Percentiles rank a stretch among this genome's conserved stretches.
These are phyloP conservation scores for Myiotriccus ornatus DNA, from an alignment of 2,797 vertebrate genomes.

Conservation along the genomic window DNA sequence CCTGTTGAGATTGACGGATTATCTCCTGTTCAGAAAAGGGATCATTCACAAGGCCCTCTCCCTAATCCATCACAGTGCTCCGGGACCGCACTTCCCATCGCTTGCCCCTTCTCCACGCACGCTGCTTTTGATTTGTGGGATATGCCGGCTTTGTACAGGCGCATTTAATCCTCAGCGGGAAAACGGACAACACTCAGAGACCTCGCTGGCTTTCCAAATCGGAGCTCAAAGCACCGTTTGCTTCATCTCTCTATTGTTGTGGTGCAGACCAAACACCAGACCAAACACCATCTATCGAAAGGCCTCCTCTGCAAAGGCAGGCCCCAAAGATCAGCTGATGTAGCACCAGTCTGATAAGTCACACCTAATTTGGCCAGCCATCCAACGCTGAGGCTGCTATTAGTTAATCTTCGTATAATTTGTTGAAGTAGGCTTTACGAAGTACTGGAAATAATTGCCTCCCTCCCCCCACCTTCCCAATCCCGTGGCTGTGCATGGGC, in stretches of 20 bases:
- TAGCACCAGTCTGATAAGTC: background rate
- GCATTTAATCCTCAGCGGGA: background rate
- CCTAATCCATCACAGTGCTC: constrained; percentile 46
- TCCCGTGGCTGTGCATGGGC: background rate
- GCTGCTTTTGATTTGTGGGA: constrained; percentile 30
- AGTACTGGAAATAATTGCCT: constrained; percentile 51
- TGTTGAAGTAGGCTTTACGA: constrained; percentile 41
- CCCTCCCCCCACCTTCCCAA: background rate
- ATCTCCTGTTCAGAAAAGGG: background rate
- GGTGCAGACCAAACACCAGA: background rate
- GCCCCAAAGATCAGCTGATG: background rate
- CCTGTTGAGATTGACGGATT: constrained; percentile 43
- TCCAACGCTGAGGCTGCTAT: background rate
- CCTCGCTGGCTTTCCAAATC: background rate
- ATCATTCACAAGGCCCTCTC: constrained; percentile 26
- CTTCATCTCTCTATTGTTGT: background rate
- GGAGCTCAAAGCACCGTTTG: fast-evolving
- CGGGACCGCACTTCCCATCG: background rate
- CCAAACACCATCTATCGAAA: background rate
- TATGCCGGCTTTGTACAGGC: background rate
- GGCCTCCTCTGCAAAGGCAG: background rate
- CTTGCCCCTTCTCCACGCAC: background rate
- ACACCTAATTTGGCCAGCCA: constrained; percentile 41
- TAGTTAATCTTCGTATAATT: constrained; percentile 60
- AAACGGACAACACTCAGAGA: background rate